Evolutionary conservation across 2,888 invertebrate genomes (phyloP).

Genomic region (Luperina testacea): DNA sequence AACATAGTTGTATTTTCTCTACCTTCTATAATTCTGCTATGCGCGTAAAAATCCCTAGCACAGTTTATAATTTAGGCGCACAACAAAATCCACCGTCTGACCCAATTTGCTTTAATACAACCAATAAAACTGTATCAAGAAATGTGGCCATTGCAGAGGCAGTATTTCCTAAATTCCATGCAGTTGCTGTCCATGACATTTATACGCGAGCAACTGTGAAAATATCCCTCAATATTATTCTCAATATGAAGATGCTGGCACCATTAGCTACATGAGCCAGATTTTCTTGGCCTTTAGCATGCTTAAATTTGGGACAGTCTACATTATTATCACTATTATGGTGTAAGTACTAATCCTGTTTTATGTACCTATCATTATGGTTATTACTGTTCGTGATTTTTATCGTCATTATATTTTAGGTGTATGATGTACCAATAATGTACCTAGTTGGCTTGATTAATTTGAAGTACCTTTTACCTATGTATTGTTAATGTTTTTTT

Average conservation of each 20-base stretch:
- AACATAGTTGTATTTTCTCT: neutral
- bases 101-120: conserved; percentile 6
- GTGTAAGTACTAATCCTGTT: conserved; percentile 47
- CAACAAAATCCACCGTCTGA: neutral
- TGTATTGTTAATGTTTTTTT: conserved; percentile 25
- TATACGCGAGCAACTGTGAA: neutral
- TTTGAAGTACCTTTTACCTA: conserved; percentile 1
- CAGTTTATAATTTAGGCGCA: neutral
- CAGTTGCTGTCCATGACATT: conserved; percentile 24
- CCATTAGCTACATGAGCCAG: conserved; percentile 16
- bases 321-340: conserved; percentile 15
- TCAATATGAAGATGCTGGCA: neutral
- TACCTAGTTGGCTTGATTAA: conserved; percentile 26
- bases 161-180: neutral
- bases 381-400: conserved; percentile 24
- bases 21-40: neutral
- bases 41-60: neutral
- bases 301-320: conserved; percentile 55
- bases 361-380: conserved; percentile 7
- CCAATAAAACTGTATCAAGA: neutral
- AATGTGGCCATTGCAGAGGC: neutral
- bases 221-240: conserved; percentile 1
- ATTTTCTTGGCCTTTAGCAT: conserved; percentile 53
- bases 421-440: conserved; percentile 17
- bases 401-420: conserved; percentile 23